Percentiles rank a stretch among this genome's conserved stretches.
These are phyloP conservation scores for Rosalia funebris DNA, from an alignment of 2,888 invertebrate genomes.

Conservation along the genomic window DNA sequence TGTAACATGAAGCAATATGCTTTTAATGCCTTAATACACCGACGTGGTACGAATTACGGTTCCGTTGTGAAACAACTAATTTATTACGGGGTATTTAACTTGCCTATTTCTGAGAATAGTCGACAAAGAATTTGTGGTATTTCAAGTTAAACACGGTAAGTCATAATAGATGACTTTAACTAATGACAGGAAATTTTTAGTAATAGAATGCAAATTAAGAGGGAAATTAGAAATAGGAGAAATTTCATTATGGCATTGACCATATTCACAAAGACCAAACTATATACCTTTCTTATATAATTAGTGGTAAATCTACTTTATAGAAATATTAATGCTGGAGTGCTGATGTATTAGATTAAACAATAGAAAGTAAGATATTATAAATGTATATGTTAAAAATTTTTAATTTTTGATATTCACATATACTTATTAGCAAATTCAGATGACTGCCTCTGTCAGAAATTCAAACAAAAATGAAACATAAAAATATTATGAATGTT, in stretches of 20 bases:
- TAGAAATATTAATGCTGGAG: too few relatives aligned
- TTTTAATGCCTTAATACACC: too few relatives aligned
- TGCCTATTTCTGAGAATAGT: slow-evolving; percentile 35
- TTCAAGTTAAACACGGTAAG: slow-evolving; percentile 16
- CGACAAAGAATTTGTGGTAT: slow-evolving; percentile 37
- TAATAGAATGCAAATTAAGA: slow-evolving; percentile 23
- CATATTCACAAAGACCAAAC: not conserved
- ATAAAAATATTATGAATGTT: too few relatives aligned
- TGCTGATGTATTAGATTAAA: too few relatives aligned
- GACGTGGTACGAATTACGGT: slow-evolving; percentile 19
- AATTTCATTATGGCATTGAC: slow-evolving; percentile 3
- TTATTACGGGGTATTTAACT: slow-evolving; percentile 31
- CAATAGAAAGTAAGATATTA: too few relatives aligned
- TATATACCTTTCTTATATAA: not conserved
- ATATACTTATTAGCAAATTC: too few relatives aligned
- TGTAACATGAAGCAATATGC: too few relatives aligned
- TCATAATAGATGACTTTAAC: slow-evolving; percentile 26
- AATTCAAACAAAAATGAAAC: too few relatives aligned
- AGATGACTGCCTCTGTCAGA: too few relatives aligned
- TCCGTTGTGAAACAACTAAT: slow-evolving; percentile 29
- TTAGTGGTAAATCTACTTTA: too few relatives aligned
- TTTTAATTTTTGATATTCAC: too few relatives aligned
- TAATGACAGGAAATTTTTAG: slow-evolving; percentile 37
- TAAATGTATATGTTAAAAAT: too few relatives aligned
- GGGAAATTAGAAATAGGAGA: slow-evolving; percentile 7